phyloP scores from a whole-genome alignment of 2,113 vertebrate species.

The Seriola quinqueradiata region DNA sequence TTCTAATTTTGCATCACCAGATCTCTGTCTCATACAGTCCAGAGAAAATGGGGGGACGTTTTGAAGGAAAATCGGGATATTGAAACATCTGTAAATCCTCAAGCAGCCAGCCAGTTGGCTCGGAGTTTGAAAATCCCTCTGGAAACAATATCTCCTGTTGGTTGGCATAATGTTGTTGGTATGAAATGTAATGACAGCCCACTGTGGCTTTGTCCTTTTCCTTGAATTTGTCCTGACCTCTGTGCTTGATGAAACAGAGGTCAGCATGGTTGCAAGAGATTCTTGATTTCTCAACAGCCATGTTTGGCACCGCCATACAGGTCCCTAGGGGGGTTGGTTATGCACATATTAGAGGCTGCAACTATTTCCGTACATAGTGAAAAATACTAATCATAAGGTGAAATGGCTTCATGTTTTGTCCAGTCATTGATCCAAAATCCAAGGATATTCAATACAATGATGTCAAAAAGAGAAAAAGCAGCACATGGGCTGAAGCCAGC shows the following conservation, averaged over 20 bases:
- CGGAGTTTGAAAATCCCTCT: slow-evolving; percentile 2
- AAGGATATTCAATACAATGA: neutral
- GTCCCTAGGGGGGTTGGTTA: neutral
- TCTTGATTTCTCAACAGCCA: neutral
- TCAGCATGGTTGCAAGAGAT: slow-evolving; percentile 1
- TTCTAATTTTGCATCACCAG: slow-evolving; percentile 10
- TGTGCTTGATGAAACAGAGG: slow-evolving; percentile 2
- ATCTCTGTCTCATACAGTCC: neutral
- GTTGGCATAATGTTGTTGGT: slow-evolving; percentile 11
- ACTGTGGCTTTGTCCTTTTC: neutral
- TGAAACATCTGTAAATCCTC: neutral
- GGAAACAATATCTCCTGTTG: slow-evolving; percentile 12
- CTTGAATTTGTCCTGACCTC: neutral
- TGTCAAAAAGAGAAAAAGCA: neutral
- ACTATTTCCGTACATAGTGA: neutral
- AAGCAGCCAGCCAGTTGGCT: slow-evolving; percentile 22
- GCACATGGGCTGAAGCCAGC: neutral
- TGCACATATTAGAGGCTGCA: neutral
- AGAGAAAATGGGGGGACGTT: neutral
- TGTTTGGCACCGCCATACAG: neutral
- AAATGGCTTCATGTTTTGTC: too few relatives aligned
- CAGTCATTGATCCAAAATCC: neutral
- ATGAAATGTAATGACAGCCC: neutral
- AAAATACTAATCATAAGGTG: neutral
- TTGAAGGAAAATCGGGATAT: neutral